Base-by-base conservation (phyloP, 1,140 invertebrate species). In the Drosophila prosaltans region DNA sequence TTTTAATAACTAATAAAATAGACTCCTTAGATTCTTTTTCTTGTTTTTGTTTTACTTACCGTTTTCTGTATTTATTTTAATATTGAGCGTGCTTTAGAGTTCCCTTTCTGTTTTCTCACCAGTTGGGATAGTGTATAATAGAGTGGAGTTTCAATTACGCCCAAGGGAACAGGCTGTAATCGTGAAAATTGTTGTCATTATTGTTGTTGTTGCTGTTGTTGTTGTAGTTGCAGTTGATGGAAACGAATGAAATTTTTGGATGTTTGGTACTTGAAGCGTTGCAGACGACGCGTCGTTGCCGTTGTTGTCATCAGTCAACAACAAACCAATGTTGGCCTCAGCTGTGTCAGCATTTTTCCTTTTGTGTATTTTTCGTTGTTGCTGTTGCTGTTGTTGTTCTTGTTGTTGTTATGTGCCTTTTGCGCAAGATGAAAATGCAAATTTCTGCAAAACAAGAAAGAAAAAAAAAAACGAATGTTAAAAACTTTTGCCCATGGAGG, bases 371-470 rank as follows among this genome's bases (percentile, higher is more conserved):
- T 48, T 24, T 70, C 45, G 6, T 61, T 41, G 51, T 65, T 65
- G 30, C 6, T 8, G 36, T 30, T 30, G 2, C 28, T 48, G 45
- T 48, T 39, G 21, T 43, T 68, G 28, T 30, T 16, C 16, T 16
- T 16, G 16, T 16, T 16, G 16, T 16, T 16, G 16, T 16, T 16
- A 16, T 36, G 32, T 36, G 57, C 28, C 63, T 74, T 78, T 83
- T 84, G 65, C 71, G 69, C 72, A 82, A 82, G 83, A 89, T 88
- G 81, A 74, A 90, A 84, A 89, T 89, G 84, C 84, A 84, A 89
- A 84, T 90, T 81, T 84, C 85, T 90, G 84, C 71, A 89, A 78
- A 72, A 66, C 51, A 65, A 36, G 6, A 64, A 55, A 74, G 55
- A 24, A 69, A 57, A 66, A 80, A 74, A 41, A 28, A 74, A 69